Percentiles rank a stretch among this genome's conserved stretches.
Evolutionary conservation across 2,888 invertebrate genomes (phyloP).

Genomic region (Fragum whitleyi): DNA sequence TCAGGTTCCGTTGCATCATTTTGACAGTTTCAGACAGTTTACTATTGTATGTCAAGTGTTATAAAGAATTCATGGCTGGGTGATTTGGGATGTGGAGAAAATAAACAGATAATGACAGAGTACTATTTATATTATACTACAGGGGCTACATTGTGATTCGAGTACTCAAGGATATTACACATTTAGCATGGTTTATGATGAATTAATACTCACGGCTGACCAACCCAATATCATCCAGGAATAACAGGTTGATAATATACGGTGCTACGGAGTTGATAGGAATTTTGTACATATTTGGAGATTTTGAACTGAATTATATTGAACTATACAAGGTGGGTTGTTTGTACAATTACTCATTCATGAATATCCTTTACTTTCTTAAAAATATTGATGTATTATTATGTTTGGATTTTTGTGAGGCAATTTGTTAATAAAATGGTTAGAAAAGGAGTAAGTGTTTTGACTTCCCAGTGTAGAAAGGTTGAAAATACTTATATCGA

Average conservation of each 20-base stretch:
- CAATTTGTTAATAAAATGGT: no score
- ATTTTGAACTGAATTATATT: not conserved
- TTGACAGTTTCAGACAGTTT: no score
- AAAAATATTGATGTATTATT: no score
- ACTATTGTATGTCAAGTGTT: not conserved
- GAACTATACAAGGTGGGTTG: not conserved
- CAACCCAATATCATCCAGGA: not conserved
- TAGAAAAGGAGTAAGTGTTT: no score
- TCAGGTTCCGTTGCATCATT: no score
- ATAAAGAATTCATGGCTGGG: constrained; percentile 11
- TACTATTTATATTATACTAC: constrained; percentile 1
- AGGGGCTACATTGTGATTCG: not conserved
- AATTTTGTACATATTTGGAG: not conserved
- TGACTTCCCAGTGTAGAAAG: no score
- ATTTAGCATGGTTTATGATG: constrained; percentile 1
- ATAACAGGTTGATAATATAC: not conserved
- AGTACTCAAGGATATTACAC: constrained; percentile 4
- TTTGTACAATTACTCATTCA: no score
- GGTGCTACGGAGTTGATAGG: not conserved
- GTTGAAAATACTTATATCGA: no score
- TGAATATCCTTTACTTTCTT: no score
- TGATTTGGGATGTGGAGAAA: constrained; percentile 19
- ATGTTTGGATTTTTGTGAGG: no score
- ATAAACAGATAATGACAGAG: not conserved
- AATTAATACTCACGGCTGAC: not conserved